phyloP scores from a whole-genome alignment of 2,888 invertebrate species.

The Drosophila fungiperda region DNA sequence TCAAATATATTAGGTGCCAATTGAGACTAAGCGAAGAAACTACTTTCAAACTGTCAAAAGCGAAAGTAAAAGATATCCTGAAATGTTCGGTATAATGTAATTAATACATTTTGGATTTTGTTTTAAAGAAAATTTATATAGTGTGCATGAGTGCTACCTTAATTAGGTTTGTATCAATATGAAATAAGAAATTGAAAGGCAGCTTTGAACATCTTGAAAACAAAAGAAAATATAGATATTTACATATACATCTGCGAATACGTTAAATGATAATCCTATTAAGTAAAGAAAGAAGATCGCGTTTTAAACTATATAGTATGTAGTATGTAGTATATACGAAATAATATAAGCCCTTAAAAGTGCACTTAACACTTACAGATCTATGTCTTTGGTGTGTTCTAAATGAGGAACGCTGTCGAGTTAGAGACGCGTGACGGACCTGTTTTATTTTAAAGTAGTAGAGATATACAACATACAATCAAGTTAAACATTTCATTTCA shows the following conservation, averaged over 20 bases:
- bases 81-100: neutral
- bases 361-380: constrained; percentile 87
- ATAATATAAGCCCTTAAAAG: constrained; percentile 70
- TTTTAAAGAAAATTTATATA: neutral
- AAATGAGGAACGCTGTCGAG: constrained; percentile 88
- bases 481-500: constrained; percentile 43
- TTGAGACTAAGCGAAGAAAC: constrained; percentile 14
- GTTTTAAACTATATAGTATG: constrained; percentile 42
- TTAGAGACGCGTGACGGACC: constrained; percentile 91
- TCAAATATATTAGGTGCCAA: constrained; percentile 23
- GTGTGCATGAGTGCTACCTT: constrained; percentile 35
- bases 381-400: constrained; percentile 90
- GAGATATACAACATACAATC: constrained; percentile 68
- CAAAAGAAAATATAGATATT: constrained; percentile 13
- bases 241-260: constrained; percentile 25
- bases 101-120: neutral
- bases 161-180: constrained; percentile 13
- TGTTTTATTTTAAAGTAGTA: constrained; percentile 83
- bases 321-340: constrained; percentile 29
- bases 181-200: constrained; percentile 28
- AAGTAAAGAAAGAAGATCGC: constrained; percentile 36
- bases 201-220: constrained; percentile 22
- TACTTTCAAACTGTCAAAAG: constrained; percentile 7
- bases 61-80: constrained; percentile 12
- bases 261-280: constrained; percentile 53